Percentiles rank a stretch among this genome's conserved stretches.
These are phyloP conservation scores for Ptychodera flava DNA, from an alignment of 35 echinoderm and acorn worm genomes.

Conservation along the genomic window DNA sequence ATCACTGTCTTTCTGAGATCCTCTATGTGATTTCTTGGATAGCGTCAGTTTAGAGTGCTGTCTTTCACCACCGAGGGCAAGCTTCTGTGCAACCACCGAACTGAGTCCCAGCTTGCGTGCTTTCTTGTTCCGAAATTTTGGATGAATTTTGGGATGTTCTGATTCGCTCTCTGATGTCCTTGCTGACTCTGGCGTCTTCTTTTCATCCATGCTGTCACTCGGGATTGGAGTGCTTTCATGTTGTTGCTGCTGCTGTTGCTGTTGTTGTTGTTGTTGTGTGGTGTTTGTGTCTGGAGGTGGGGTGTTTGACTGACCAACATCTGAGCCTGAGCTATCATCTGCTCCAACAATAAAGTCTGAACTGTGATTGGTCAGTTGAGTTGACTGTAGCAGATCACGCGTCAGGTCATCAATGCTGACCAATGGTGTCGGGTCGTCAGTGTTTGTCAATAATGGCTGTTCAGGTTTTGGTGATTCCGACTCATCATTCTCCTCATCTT, in stretches of 20 bases:
- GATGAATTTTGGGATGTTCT: conserved; percentile 35
- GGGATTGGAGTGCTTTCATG: not conserved
- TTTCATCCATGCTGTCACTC: not conserved
- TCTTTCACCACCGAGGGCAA: conserved; percentile 11
- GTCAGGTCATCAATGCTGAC: not conserved
- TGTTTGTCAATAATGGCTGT: not conserved
- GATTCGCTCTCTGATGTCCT: not conserved
- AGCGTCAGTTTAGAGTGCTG: conserved; percentile 25
- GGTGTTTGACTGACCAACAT: not conserved
- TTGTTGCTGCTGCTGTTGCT: no score
- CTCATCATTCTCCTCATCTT: not conserved
- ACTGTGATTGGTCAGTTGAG: not conserved
- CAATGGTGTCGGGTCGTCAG: not conserved
- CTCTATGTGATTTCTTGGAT: not conserved
- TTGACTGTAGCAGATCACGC: not conserved
- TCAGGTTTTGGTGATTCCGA: not conserved
- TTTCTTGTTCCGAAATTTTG: conserved; percentile 66
- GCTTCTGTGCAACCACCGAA: conserved; percentile 14
- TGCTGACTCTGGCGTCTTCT: not conserved
- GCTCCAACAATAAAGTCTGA: not conserved
- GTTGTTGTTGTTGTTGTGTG: not conserved
- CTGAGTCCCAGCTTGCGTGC: conserved; percentile 50
- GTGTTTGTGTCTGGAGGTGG: not conserved
- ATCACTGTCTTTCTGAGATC: not conserved
- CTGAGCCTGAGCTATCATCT: not conserved